A percentile compares a stretch with the other conserved stretches of the same genome.
These are phyloP conservation scores for Hucho hucho DNA, from an alignment of 2,113 vertebrate species.

Conservation along the genomic window DNA sequence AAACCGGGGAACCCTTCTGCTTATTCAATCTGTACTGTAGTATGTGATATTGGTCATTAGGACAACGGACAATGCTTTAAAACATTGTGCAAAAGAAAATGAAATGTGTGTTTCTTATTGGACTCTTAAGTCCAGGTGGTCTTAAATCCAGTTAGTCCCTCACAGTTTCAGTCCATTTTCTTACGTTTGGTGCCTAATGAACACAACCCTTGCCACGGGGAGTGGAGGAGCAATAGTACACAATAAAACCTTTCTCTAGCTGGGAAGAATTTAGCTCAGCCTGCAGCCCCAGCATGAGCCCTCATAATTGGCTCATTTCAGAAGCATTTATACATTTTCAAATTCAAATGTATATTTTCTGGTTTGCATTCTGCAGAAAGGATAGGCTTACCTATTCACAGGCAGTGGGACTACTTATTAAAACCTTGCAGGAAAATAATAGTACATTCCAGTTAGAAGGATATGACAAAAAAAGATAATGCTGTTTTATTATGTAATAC, in stretches of 20 bases:
- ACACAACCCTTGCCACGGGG: not conserved
- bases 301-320: slow-evolving; percentile 48
- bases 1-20: not conserved
- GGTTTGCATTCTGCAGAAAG: slow-evolving; percentile 49
- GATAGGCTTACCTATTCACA: slow-evolving; percentile 48
- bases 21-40: slow-evolving; percentile 5
- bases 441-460: not conserved
- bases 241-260: slow-evolving; percentile 39
- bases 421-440: slow-evolving; percentile 29
- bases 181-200: no score
- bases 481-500: slow-evolving; percentile 16
- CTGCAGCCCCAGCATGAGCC: slow-evolving; percentile 14
- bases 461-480: slow-evolving; percentile 15
- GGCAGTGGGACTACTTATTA: slow-evolving; percentile 31
- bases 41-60: no score
- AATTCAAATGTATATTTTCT: slow-evolving; percentile 55
- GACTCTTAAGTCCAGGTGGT: no score
- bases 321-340: slow-evolving; percentile 61
- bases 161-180: no score
- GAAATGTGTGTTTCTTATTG: no score
- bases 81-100: no score
- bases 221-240: slow-evolving; percentile 21
- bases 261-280: slow-evolving; percentile 30
- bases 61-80: no score
- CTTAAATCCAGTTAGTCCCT: no score